phyloP scores from a whole-genome alignment of 2,888 invertebrate species.

The Slavum lentiscoides region DNA sequence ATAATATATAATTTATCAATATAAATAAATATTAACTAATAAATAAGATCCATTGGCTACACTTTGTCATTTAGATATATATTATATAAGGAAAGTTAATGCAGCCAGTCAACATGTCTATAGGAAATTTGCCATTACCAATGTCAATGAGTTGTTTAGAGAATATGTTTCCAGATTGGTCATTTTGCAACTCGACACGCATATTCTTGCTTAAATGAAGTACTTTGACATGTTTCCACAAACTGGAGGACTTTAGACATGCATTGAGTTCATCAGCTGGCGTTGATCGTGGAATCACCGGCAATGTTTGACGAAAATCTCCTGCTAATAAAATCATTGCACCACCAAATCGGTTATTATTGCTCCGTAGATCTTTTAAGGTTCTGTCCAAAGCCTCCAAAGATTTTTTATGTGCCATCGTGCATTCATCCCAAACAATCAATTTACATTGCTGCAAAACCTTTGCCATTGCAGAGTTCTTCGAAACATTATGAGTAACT shows the following conservation, averaged over 20 bases:
- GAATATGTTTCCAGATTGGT: slow-evolving; percentile 42
- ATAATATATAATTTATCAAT: no score
- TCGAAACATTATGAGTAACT: no score
- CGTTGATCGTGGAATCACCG: slow-evolving; percentile 55
- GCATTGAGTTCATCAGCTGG: slow-evolving; percentile 53
- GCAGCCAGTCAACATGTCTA: slow-evolving; percentile 56
- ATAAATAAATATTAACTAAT: no score
- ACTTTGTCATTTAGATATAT: no score
- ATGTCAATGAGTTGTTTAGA: slow-evolving; percentile 3
- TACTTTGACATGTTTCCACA: slow-evolving; percentile 55
- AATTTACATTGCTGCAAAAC: slow-evolving; percentile 53
- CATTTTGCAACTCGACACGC: slow-evolving; percentile 41
- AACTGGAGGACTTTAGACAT: slow-evolving; percentile 51
- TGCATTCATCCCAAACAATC: slow-evolving; percentile 58
- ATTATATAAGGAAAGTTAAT: slow-evolving; percentile 56
- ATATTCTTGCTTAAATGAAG: slow-evolving; percentile 38
- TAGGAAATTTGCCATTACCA: slow-evolving; percentile 53
- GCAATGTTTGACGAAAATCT: slow-evolving; percentile 51
- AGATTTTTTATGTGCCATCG: slow-evolving; percentile 59
- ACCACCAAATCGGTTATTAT: slow-evolving; percentile 5
- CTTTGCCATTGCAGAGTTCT: no score
- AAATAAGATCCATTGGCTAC: no score
- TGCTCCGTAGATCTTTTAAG: slow-evolving; percentile 54
- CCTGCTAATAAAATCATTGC: neutral
- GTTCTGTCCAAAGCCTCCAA: slow-evolving; percentile 58